Conservation (phyloP, 92 coral and sea anemone species). For the Pocillopora meandrina region DNA sequence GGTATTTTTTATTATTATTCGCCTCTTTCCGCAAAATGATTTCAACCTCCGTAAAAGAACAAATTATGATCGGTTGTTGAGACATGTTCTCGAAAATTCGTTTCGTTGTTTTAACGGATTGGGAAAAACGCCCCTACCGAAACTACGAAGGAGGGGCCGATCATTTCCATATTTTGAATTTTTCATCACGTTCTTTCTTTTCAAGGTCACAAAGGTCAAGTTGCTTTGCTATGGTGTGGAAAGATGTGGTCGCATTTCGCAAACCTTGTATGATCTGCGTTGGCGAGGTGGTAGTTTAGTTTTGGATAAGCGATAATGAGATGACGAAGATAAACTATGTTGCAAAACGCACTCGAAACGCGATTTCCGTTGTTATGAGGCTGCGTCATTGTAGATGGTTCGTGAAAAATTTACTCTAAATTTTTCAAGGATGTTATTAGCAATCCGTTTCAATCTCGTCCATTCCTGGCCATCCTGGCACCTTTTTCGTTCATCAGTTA, state of each 20-base stretch:
- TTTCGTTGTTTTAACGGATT: background rate
- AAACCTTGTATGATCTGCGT: background rate
- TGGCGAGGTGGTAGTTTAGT: background rate
- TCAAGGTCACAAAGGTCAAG: constrained; percentile 11
- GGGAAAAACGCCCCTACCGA: constrained; percentile 11
- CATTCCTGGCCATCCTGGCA: too few relatives aligned
- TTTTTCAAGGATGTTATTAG: too few relatives aligned
- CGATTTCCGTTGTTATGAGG: background rate
- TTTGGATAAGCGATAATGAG: background rate
- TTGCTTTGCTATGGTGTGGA: background rate
- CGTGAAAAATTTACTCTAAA: too few relatives aligned
- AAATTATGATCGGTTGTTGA: background rate
- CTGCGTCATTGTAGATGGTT: too few relatives aligned
- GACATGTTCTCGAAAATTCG: constrained; percentile 21
- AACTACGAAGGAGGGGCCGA: background rate
- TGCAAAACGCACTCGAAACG: background rate
- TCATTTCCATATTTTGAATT: background rate
- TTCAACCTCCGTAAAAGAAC: constrained; percentile 8
- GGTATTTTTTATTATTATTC: constrained; percentile 1
- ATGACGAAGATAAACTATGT: background rate
- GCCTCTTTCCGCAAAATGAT: constrained; percentile 6
- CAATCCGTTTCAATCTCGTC: too few relatives aligned
- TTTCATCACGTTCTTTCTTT: background rate
- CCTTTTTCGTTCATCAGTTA: too few relatives aligned
- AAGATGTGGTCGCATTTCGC: constrained; percentile 6